These are phyloP conservation scores for Brachionus rotundiformis DNA, from an alignment of 1,140 invertebrate genomes.

Conservation along the genomic window DNA sequence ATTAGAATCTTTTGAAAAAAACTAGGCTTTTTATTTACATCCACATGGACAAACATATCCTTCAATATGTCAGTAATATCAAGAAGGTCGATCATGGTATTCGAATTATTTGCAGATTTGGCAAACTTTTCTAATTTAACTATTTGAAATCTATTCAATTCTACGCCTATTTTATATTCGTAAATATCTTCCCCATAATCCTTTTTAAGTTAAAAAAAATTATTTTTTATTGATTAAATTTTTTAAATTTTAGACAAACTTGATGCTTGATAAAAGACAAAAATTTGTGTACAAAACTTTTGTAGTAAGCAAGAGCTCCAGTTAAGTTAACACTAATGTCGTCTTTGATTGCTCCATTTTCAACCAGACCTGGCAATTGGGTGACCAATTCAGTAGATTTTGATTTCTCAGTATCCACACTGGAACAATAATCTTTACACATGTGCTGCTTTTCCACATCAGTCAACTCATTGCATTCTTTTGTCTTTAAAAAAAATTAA, in stretches of 20 bases:
- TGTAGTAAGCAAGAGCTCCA: constrained; percentile 33
- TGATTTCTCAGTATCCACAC: background rate
- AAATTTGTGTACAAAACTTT: constrained; percentile 44
- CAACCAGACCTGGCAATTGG: background rate
- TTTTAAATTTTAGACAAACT: background rate
- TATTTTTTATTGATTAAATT: background rate
- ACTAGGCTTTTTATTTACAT: background rate
- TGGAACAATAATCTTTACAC: background rate
- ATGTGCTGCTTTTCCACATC: background rate
- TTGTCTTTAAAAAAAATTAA: background rate
- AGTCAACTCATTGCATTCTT: background rate
- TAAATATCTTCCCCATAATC: background rate
- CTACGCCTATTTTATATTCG: constrained; percentile 15
- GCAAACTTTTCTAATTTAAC: constrained; percentile 34
- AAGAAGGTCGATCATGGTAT: background rate
- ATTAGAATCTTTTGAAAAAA: background rate
- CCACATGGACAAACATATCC: background rate
- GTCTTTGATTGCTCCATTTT: background rate
- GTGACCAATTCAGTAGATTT: background rate
- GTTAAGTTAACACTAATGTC: constrained; percentile 17
- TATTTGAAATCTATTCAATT: constrained; percentile 23
- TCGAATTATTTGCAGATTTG: background rate
- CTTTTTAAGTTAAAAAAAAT: background rate
- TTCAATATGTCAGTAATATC: constrained; percentile 32
- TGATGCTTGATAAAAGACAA: background rate